Evolutionary conservation across 2,888 invertebrate genomes (phyloP).

Genomic region (Dicycla oo): DNA sequence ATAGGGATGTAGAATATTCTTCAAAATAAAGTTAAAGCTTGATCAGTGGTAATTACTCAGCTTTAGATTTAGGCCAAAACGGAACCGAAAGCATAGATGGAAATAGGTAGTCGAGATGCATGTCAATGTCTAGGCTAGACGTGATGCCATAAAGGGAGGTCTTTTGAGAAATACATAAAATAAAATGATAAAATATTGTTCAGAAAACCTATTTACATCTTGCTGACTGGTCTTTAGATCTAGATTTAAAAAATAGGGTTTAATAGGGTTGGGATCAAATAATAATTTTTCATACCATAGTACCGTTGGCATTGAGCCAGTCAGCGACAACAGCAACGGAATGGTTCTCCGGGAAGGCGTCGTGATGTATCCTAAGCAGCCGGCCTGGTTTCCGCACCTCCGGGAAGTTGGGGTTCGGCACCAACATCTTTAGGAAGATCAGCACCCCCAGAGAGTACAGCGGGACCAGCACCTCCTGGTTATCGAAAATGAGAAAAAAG

Average conservation of each 20-base stretch:
- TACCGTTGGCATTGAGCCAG: conserved; percentile 87
- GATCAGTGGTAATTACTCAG: neutral
- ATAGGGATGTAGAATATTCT: neutral
- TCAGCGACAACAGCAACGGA: conserved; percentile 93
- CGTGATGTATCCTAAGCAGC: conserved; percentile 91
- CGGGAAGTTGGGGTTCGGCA: conserved; percentile 94
- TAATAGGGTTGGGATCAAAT: neutral
- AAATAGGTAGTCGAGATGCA: neutral
- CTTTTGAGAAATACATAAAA: neutral
- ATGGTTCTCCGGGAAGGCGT: conserved; percentile 86
- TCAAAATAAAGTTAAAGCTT: neutral
- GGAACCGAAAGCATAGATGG: neutral
- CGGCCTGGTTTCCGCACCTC: conserved; percentile 92
- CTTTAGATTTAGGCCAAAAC: neutral
- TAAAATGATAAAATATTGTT: neutral
- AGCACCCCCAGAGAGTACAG: conserved; percentile 94
- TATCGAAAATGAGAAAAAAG: neutral
- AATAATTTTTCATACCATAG: conserved; percentile 73
- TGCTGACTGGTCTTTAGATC: too few relatives aligned
- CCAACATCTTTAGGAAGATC: conserved; percentile 93
- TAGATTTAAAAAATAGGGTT: too few relatives aligned
- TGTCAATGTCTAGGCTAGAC: neutral
- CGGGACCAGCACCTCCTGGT: conserved; percentile 94
- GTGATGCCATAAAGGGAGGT: too few relatives aligned
- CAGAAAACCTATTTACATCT: neutral